Evolutionary conservation across 2,113 vertebrate genomes (phyloP).

Genomic region (Montifringilla adamsi): DNA sequence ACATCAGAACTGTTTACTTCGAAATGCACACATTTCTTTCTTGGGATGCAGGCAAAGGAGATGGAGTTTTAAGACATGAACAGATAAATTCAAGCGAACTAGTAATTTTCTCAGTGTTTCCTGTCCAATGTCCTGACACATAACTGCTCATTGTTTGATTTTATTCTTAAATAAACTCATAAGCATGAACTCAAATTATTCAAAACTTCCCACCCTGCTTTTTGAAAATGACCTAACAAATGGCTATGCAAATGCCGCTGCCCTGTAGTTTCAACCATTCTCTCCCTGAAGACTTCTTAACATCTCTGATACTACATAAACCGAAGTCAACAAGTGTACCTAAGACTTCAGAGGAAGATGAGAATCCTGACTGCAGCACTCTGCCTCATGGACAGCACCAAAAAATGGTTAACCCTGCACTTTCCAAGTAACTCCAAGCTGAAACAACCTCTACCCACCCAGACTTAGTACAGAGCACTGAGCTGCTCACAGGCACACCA

Average conservation of each 20-base stretch:
- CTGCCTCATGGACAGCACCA: background rate
- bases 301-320: background rate
- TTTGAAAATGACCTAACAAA: background rate
- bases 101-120: background rate
- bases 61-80: background rate
- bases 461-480: fast-evolving
- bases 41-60: background rate
- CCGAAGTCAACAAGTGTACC: background rate
- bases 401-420: background rate
- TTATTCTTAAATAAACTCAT: background rate
- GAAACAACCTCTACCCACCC: background rate
- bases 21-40: conserved; percentile 48
- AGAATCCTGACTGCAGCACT: background rate
- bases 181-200: background rate
- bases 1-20: conserved; percentile 57
- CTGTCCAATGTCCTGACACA: background rate
- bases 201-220: background rate
- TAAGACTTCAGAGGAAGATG: background rate
- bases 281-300: background rate
- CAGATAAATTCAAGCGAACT: background rate
- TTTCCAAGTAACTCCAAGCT: background rate
- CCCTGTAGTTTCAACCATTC: background rate
- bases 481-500: background rate
- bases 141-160: background rate
- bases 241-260: fast-evolving